Evolutionary conservation across 1,140 invertebrate genomes (phyloP), one percentile per base, ranked within the genome.

Genomic region (Prorops nasuta): DNA sequence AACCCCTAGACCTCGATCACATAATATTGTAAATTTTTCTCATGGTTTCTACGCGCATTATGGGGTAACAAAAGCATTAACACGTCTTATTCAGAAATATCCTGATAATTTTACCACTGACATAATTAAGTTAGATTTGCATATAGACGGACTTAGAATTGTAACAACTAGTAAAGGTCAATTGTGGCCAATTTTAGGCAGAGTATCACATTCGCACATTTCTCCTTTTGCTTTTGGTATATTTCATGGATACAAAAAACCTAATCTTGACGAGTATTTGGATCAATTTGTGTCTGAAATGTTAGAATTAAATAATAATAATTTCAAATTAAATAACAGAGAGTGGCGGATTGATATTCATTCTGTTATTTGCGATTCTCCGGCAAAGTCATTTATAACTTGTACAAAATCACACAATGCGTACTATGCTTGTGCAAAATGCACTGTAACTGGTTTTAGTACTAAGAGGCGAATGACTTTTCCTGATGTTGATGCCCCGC

Each of bases 161-260:
- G 32, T 51, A 17, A 24, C 60, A 28, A 47, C 56, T 56, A 42
- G 47, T 15, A 32, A 44, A 46, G 41, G 53, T 54, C 34, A 60
- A 47, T n/a, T 22, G 28, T 40, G 32, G 14, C 22, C 16, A 31
- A 44, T 54, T 42, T 19, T 53, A 32, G 35, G 42, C 43, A 42
- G 54, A 34, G 14, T 43, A 15, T 8, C 6, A 35, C 6, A n/a
- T 10, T 15, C 3, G 6, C 15, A 15, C 9, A 4, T n/a, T n/a
- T n/a, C n/a, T n/a, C 34, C 34, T 10, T 35, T 35, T 15, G 9
- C 14, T n/a, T 3, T 35, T n/a, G 34, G 34, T 8, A 15, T 15
- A 15, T 35, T 8, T 14, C 34, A 35, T 35, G 34, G 34, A 9
- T 14, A 10, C 4, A n/a, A 10, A 8, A 35, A 35, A 35, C 34